Base-by-base conservation (phyloP, 2,113 vertebrate genomes). In the Microcebus murinus region DNA sequence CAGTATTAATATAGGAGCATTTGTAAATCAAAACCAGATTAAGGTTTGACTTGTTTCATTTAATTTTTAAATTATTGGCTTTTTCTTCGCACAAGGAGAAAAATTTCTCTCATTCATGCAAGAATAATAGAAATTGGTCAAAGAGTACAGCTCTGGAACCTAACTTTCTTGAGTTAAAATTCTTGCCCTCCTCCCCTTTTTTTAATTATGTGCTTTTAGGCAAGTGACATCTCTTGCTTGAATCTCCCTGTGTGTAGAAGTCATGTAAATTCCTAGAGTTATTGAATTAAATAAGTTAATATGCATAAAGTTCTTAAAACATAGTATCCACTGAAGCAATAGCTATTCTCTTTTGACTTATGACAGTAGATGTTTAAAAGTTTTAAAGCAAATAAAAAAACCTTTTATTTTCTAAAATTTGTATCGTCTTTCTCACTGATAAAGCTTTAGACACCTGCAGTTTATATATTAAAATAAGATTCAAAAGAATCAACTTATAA, bases 21-120 rank as follows among this genome's bases (percentile, higher is more conserved):
- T 99, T 98, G 99, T 98, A 27, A 98, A 99, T 95, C 99, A 99
- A 97, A 99, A 99, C 91, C 99, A 99, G n/a, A 99, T 99, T 98
- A 99, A 99, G 99, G 99, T 99, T 97, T 97, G 92, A 25, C 50
- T 87, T 74, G 4, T 85, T 96, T 70, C 21, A 25, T 57, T 81
- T 85, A 45, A 89, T 65, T 93, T 96, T 92, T 71, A 36, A 95
- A 45, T 79, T 83, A 70, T 8, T 12, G 65, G 8, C 4, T 3
- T 71, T 93, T 89, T 68, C 29, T 86, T 7, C 39, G 6, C 14
- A 14, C 4, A 81, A 27, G 25, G 25, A 71, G 36, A 55, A 55
- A 55, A 55, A 55, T 55, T 55, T 55, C 52, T 55, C 52, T 55
- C 95, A 80, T 52, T 91, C 84, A 79, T 48, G 90, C 6, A 73